Conservation (phyloP, 2,113 vertebrate genomes). For the Mus musculus region DNA sequence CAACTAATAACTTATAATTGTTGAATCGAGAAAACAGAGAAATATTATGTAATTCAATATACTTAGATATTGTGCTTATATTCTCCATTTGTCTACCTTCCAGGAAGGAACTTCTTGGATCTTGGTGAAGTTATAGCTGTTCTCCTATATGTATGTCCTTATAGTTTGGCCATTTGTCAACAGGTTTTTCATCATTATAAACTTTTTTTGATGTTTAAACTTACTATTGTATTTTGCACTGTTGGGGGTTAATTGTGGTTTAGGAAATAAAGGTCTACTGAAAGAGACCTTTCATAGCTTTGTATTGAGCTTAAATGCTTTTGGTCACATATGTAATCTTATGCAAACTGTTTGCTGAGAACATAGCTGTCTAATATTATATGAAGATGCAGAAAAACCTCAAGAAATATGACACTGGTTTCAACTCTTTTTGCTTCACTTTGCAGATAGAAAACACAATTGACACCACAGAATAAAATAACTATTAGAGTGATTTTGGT, state of each 20-base stretch:
- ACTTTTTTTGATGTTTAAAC: not conserved
- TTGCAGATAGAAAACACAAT: not conserved
- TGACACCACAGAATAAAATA: not conserved
- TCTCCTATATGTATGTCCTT: not conserved
- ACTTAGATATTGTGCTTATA: conserved; percentile 67
- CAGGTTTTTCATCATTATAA: not conserved
- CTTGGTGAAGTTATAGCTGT: not conserved
- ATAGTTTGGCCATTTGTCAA: not conserved
- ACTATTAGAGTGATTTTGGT: not conserved
- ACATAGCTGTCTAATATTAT: not conserved
- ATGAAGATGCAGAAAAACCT: not conserved
- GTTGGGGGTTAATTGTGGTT: conserved; percentile 23
- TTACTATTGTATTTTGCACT: conserved; percentile 34
- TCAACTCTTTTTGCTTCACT: not conserved
- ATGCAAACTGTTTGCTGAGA: not conserved
- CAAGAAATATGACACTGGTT: not conserved
- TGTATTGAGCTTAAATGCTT: conserved; percentile 22
- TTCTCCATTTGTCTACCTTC: conserved; percentile 65
- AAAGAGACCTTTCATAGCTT: conserved; percentile 34
- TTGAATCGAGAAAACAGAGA: conserved; percentile 78
- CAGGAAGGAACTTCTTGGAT: conserved; percentile 49
- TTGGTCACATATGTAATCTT: not conserved
- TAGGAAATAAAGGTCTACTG: conserved; percentile 45
- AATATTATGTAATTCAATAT: conserved; percentile 73
- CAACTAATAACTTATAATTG: conserved; percentile 70